These are phyloP conservation scores for Clistopyga incitator DNA, from an alignment of 2,888 invertebrate species.

Conservation along the genomic window DNA sequence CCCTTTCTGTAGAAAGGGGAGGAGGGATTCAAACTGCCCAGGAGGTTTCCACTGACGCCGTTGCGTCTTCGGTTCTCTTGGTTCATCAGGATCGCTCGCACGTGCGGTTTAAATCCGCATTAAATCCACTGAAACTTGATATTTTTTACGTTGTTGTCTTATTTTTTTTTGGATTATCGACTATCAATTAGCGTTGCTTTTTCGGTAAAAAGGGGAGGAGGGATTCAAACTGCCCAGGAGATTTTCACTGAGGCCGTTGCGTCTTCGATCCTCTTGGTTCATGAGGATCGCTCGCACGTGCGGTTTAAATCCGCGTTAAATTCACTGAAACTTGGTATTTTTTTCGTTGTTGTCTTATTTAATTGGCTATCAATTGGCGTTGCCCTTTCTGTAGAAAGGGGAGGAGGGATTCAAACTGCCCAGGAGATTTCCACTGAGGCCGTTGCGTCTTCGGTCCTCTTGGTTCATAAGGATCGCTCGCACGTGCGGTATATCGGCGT, in stretches of 20 bases:
- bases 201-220: slow-evolving; percentile 87
- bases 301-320: slow-evolving; percentile 83
- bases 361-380: neutral
- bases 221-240: slow-evolving; percentile 87
- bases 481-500: slow-evolving; percentile 88
- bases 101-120: slow-evolving; percentile 86
- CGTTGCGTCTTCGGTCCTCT: slow-evolving; percentile 86
- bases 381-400: slow-evolving; percentile 85
- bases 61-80: slow-evolving; percentile 87
- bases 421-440: slow-evolving; percentile 87
- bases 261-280: slow-evolving; percentile 87
- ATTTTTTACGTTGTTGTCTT: slow-evolving; percentile 8
- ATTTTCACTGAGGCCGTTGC: slow-evolving; percentile 87
- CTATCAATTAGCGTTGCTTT: slow-evolving; percentile 54
- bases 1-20: slow-evolving; percentile 86
- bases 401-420: slow-evolving; percentile 88
- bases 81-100: slow-evolving; percentile 86
- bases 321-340: neutral
- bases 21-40: slow-evolving; percentile 87
- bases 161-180: too few species aligned
- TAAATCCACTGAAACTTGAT: slow-evolving; percentile 24
- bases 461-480: slow-evolving; percentile 87
- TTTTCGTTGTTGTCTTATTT: neutral
- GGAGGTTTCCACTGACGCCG: slow-evolving; percentile 86
- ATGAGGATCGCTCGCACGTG: slow-evolving; percentile 87